Conservation (phyloP, 2,888 invertebrate species). For the Xestia c-nigrum region DNA sequence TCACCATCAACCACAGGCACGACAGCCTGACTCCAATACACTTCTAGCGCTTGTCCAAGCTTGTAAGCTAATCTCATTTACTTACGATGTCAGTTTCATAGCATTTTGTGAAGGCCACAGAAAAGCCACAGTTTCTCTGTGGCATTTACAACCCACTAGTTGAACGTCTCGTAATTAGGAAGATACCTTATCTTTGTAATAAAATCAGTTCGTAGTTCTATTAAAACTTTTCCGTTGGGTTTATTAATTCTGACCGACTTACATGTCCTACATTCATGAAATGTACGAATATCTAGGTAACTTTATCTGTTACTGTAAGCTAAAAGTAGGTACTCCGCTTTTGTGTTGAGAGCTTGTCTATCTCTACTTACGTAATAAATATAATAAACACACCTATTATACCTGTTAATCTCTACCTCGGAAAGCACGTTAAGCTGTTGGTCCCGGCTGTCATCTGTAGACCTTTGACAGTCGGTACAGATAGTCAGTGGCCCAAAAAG, state of each 20-base stretch:
- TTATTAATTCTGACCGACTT: not conserved
- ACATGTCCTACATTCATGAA: not conserved
- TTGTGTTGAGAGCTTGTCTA: not conserved
- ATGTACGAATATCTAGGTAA: conserved; percentile 15
- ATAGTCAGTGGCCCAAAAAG: too few relatives aligned
- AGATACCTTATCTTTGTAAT: conserved; percentile 34
- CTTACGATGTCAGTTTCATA: not conserved
- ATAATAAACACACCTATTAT: too few relatives aligned
- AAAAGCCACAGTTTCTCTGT: not conserved
- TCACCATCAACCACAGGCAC: too few relatives aligned
- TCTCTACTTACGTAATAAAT: not conserved
- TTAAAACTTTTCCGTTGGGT: not conserved
- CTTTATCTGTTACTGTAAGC: not conserved
- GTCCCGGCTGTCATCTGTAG: too few relatives aligned
- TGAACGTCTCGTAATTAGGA: not conserved
- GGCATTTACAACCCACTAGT: not conserved
- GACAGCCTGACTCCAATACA: too few relatives aligned
- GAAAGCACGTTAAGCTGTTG: too few relatives aligned
- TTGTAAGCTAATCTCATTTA: not conserved
- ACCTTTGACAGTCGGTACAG: too few relatives aligned
- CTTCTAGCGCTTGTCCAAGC: too few relatives aligned
- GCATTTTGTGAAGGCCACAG: not conserved
- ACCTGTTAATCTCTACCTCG: too few relatives aligned
- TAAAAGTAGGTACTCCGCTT: not conserved
- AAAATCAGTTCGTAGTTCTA: not conserved